Conservation (phyloP, 2,888 invertebrate genomes). For the Lepidocyrtinus sp. region DNA sequence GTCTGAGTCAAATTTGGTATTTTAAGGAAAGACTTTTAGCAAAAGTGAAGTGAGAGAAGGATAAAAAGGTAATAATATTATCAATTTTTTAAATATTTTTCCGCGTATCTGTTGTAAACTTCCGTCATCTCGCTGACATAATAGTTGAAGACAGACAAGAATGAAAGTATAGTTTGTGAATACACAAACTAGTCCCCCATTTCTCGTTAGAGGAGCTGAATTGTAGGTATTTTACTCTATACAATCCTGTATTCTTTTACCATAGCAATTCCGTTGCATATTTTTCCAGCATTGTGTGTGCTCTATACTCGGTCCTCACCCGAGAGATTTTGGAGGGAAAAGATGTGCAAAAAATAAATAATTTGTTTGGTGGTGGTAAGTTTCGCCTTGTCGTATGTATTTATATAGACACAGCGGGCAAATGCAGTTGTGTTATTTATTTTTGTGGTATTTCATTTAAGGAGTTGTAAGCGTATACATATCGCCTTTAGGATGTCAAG, state of each 20-base stretch:
- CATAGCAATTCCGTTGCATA: constrained; percentile 2
- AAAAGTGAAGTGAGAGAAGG: background rate
- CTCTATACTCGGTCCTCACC: too few relatives aligned
- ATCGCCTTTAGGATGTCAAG: background rate
- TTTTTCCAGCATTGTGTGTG: constrained; percentile 4
- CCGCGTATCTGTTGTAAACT: constrained; percentile 43
- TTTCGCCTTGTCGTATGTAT: background rate
- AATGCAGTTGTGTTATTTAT: too few relatives aligned
- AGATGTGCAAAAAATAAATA: constrained; percentile 8
- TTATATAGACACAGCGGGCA: too few relatives aligned
- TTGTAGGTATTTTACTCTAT: background rate
- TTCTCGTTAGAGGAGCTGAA: background rate
- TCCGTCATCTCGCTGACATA: constrained; percentile 46
- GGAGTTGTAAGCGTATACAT: too few relatives aligned
- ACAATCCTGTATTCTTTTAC: too few relatives aligned
- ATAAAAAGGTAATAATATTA: too few relatives aligned
- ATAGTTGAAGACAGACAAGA: background rate
- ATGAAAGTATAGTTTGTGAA: background rate
- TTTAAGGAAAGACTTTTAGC: background rate
- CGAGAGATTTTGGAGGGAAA: too few relatives aligned
- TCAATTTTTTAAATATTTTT: too few relatives aligned
- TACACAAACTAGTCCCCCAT: background rate
- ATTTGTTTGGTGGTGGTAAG: too few relatives aligned
- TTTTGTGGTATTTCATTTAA: too few relatives aligned
- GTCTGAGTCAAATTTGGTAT: too few relatives aligned